phyloP scores from a whole-genome alignment of 2,888 invertebrate species.

The Lasioglossum vierecki region DNA sequence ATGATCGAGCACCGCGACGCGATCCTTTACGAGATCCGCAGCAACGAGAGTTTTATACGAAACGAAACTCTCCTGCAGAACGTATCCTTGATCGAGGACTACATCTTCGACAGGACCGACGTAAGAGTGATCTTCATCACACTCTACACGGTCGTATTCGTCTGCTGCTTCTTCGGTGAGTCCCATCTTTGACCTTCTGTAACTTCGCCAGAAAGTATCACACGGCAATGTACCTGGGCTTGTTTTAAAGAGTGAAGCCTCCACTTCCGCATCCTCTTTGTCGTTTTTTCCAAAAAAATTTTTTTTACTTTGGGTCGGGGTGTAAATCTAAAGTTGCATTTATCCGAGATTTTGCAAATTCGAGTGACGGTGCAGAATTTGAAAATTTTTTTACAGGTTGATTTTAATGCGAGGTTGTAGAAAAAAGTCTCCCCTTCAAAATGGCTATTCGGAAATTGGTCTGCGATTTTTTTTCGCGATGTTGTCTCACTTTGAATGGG shows the following conservation, averaged over 20 bases:
- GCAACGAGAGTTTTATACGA: slow-evolving; percentile 59
- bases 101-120: slow-evolving; percentile 90
- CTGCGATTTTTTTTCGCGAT: neutral
- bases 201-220: neutral
- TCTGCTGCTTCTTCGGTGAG: slow-evolving; percentile 94
- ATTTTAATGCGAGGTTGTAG: neutral
- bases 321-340: neutral
- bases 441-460: neutral
- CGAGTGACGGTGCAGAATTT: neutral
- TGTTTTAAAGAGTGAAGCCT: neutral
- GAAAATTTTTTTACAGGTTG: neutral
- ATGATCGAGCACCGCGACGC: slow-evolving; percentile 44
- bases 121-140: slow-evolving; percentile 90
- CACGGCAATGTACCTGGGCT: neutral
- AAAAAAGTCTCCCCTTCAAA: neutral
- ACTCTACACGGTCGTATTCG: slow-evolving; percentile 91
- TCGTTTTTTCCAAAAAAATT: neutral
- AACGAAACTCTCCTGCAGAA: slow-evolving; percentile 57
- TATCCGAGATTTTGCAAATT: neutral
- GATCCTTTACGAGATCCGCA: slow-evolving; percentile 46
- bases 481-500: neutral
- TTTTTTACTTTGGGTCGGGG: neutral
- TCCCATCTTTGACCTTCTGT: slow-evolving; percentile 64
- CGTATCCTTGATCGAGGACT: slow-evolving; percentile 85
- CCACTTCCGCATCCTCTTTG: accelerated